These are phyloP conservation scores for Strix uralensis DNA, from an alignment of 2,113 vertebrate species.

Conservation along the genomic window DNA sequence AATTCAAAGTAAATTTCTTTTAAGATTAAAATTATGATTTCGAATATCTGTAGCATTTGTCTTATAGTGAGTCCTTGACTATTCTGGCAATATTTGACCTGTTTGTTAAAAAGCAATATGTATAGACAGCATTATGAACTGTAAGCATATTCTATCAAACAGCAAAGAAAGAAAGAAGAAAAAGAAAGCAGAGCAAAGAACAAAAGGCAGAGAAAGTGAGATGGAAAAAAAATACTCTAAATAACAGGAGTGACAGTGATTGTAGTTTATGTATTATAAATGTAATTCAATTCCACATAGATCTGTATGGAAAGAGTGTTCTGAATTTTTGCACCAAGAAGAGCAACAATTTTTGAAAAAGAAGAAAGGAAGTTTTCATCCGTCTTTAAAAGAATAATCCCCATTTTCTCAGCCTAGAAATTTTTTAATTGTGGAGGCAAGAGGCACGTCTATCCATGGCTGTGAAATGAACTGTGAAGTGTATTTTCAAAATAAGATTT, in stretches of 20 bases:
- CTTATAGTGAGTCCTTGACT: background rate
- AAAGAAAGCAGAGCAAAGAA: background rate
- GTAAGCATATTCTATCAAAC: background rate
- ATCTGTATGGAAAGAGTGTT: background rate
- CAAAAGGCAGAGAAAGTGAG: background rate
- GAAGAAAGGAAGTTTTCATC: accelerated
- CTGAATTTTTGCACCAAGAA: background rate
- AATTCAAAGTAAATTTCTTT: background rate
- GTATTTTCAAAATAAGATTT: background rate
- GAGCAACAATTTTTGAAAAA: background rate
- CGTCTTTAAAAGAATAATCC: background rate
- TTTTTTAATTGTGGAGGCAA: background rate
- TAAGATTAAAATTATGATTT: background rate
- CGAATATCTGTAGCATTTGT: background rate
- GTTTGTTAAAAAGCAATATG: background rate
- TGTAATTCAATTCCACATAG: background rate
- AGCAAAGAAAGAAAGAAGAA: background rate
- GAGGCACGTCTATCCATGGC: background rate
- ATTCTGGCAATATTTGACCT: background rate
- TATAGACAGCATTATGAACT: background rate
- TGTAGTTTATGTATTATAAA: background rate
- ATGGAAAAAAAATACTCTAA: background rate
- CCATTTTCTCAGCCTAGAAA: background rate
- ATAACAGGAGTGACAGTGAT: background rate
- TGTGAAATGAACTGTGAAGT: background rate